Base-by-base conservation (phyloP, 2,888 invertebrate genomes). In the Dynastes maya region DNA sequence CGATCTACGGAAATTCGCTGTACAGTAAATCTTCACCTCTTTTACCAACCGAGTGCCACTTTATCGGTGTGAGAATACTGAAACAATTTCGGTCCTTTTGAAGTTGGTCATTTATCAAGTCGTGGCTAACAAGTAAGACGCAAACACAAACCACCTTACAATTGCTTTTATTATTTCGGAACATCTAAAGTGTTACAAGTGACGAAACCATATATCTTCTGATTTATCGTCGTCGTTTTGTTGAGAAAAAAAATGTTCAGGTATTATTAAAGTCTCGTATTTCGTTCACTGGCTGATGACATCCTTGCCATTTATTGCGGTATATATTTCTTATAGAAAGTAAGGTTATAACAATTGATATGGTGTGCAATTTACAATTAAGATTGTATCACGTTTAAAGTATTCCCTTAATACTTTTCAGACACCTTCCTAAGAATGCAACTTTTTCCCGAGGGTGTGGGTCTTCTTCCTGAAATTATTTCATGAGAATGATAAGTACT, bases 41-140 rank as follows among this genome's bases (percentile, higher is more conserved):
- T 11, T 51, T 68, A 51, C 51, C 51, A 49, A 51, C 27, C 29
- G 27, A 51, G 51, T 11, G 51, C 51, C 51, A 51, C 68, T 68
- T 68, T 51, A 68, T 27, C 5, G 68, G 29, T 27, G 49, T 2
- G 68, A 29, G 51, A 51, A 51, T 51, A 51, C 16, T 51, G 29
- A 68, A 51, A 68, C 51, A 68, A 68, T 68, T 49, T 68, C 68
- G 68, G 68, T 51, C 51, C 51, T 29, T 29, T 45, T 68, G 13
- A 68, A 49, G 51, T 68, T 68, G 68, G 22, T 68, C 68, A 68
- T 51, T 68, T 51, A 68, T 68, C 68, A 68, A 68, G 68, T 29
- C 51, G 16, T 22, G 49, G 40, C 68, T 68, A 68, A 51, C 13
- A 68, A 51, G 45, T 51, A 51, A 51, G n/a, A 29, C 51, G 29